phyloP scores from a whole-genome alignment of 2,888 invertebrate species.

The Carterocephalus palaemon region DNA sequence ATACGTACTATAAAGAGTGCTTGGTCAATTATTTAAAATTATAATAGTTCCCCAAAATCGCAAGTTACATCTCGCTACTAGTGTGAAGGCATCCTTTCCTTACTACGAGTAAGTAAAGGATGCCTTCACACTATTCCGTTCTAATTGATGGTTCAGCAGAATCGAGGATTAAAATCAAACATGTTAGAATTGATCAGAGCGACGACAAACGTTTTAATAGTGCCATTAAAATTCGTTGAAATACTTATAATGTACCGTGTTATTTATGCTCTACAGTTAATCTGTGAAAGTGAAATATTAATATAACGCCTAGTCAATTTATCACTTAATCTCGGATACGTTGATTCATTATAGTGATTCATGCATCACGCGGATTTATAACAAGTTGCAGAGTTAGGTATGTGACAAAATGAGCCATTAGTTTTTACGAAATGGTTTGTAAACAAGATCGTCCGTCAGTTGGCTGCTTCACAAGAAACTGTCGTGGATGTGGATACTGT shows the following conservation, averaged over 20 bases:
- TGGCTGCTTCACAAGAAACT: slow-evolving; percentile 39
- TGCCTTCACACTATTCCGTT: slow-evolving; percentile 7
- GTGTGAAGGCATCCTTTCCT: too few species aligned
- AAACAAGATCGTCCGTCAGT: slow-evolving; percentile 54
- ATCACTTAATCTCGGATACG: slow-evolving; percentile 58
- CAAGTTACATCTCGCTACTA: too few species aligned
- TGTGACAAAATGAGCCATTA: slow-evolving; percentile 67
- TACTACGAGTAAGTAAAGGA: not conserved
- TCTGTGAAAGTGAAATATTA: slow-evolving; percentile 62
- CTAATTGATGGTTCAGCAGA: slow-evolving; percentile 26
- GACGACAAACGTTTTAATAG: slow-evolving; percentile 36
- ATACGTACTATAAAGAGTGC: too few species aligned
- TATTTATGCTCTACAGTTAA: slow-evolving; percentile 57
- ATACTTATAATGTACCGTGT: slow-evolving; percentile 36
- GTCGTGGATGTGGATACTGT: slow-evolving; percentile 25
- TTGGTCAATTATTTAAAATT: too few species aligned
- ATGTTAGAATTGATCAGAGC: slow-evolving; percentile 15
- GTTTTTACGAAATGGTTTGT: slow-evolving; percentile 56
- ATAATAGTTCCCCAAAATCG: too few species aligned
- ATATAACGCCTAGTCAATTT: slow-evolving; percentile 58
- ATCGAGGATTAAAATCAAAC: too few species aligned
- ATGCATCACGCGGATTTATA: slow-evolving; percentile 38
- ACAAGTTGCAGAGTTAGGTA: slow-evolving; percentile 36
- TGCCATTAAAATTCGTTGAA: slow-evolving; percentile 32
- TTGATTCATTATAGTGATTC: slow-evolving; percentile 65